Conservation (phyloP, 1,140 invertebrate species). For the Harlomillsia oculata region DNA sequence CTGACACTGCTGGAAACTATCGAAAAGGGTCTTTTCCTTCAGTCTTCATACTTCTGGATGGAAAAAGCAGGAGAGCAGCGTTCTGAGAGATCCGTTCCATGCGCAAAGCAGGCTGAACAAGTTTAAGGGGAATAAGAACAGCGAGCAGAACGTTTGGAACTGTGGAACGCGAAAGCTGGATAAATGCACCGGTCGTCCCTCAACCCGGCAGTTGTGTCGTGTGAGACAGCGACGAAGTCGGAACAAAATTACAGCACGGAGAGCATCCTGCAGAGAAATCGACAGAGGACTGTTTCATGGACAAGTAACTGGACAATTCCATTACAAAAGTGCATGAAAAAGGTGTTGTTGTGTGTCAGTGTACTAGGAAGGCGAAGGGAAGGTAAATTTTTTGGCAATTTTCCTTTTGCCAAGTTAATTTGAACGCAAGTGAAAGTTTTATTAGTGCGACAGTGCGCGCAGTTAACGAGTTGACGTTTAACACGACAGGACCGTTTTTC, state of each 20-base stretch:
- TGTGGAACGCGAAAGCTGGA: too few species aligned
- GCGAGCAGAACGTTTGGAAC: too few species aligned
- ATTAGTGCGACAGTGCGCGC: too few species aligned
- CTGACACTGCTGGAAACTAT: too few species aligned
- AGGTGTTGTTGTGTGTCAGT: not conserved
- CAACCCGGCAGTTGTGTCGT: slow-evolving; percentile 8
- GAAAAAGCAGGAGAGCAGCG: too few species aligned
- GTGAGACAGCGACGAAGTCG: not conserved
- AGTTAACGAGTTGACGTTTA: too few species aligned
- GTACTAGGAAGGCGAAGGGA: slow-evolving; percentile 4
- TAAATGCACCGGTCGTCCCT: slow-evolving; percentile 14
- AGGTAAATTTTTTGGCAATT: too few species aligned
- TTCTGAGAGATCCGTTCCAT: not conserved
- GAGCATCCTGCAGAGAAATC: not conserved
- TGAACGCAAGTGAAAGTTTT: too few species aligned
- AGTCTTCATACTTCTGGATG: not conserved
- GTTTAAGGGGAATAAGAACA: too few species aligned
- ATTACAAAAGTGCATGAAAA: not conserved
- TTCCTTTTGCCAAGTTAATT: too few species aligned
- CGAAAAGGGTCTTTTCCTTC: not conserved
- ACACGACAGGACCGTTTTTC: too few species aligned
- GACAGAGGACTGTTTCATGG: not conserved
- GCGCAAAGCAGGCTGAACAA: slow-evolving; percentile 20
- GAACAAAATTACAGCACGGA: not conserved
- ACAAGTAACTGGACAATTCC: not conserved